Conservation (phyloP, 2,797 vertebrate genomes). For the Syngnathus acus region DNA sequence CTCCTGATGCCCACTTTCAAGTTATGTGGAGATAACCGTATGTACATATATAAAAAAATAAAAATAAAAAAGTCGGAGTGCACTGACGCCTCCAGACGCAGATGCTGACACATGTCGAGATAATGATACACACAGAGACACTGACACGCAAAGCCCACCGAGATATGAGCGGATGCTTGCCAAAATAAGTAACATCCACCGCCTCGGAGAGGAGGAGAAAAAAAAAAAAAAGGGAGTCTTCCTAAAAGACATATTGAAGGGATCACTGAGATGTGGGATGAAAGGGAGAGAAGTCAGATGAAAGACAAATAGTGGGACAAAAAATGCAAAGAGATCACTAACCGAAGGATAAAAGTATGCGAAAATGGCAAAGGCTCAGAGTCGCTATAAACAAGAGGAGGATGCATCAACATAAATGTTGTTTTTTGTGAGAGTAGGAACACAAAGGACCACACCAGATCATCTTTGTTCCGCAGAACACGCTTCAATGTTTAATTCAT, state of each 20-base stretch:
- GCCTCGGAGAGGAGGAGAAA: background rate
- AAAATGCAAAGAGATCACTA: background rate
- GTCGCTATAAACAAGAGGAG: conserved; percentile 27
- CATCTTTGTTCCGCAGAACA: background rate
- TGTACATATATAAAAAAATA: background rate
- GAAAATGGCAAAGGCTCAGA: fast-evolving
- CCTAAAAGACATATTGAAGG: conserved; percentile 31
- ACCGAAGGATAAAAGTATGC: conserved; percentile 1
- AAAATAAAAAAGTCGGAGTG: background rate
- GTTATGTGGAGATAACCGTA: conserved; percentile 14
- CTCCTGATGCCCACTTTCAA: conserved; percentile 29
- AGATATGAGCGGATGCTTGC: conserved; percentile 13
- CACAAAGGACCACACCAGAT: conserved; percentile 35
- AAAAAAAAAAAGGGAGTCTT: conserved; percentile 21
- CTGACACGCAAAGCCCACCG: conserved; percentile 2
- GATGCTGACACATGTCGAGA: conserved; percentile 1
- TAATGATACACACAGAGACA: conserved; percentile 5
- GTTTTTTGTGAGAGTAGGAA: conserved; percentile 5
- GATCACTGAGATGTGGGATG: conserved; percentile 18
- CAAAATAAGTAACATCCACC: conserved; percentile 21
- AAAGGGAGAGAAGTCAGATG: conserved; percentile 4
- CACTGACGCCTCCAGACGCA: conserved; percentile 10
- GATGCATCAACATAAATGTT: conserved; percentile 10
- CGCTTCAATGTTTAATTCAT: conserved; percentile 62
- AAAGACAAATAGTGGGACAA: background rate